These are phyloP conservation scores for Diplosoma virens DNA, from an alignment of 23 tunicate genomes.

Conservation along the genomic window DNA sequence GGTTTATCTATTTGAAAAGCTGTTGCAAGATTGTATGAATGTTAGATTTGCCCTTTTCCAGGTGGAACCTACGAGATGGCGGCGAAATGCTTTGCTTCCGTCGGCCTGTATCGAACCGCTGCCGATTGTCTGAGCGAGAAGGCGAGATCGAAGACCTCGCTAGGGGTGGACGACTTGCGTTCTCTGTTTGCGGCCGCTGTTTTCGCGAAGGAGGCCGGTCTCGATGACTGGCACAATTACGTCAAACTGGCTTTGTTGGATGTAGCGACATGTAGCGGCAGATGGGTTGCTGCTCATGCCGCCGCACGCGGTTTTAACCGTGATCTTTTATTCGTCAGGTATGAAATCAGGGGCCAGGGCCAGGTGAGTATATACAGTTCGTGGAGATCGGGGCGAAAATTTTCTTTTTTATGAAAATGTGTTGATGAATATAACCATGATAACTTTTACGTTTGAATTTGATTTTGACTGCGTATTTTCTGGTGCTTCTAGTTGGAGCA, in stretches of 20 bases:
- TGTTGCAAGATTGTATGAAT: neutral
- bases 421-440: no score
- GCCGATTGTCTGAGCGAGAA: constrained; percentile 49
- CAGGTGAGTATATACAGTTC: no score
- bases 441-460: no score
- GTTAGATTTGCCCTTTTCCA: neutral
- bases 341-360: no score
- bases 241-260: constrained; percentile 38
- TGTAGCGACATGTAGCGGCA: constrained; percentile 54
- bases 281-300: constrained; percentile 48
- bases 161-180: constrained; percentile 49
- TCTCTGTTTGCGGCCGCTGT: constrained; percentile 56
- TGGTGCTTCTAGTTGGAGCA: no score
- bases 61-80: constrained; percentile 79
- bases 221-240: constrained; percentile 7
- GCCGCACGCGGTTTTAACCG: constrained; percentile 19
- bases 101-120: constrained; percentile 47
- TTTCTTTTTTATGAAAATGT: no score
- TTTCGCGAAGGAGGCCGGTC: constrained; percentile 27
- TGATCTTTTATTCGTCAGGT: constrained; percentile 21
- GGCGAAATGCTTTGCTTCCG: constrained; percentile 83
- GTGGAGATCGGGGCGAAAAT: no score
- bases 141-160: constrained; percentile 26
- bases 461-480: no score
- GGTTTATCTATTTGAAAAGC: no score